Evolutionary conservation across 2,113 vertebrate genomes (phyloP), one percentile per base, ranked within the genome.

Genomic region (Choloepus hoffmanni): DNA sequence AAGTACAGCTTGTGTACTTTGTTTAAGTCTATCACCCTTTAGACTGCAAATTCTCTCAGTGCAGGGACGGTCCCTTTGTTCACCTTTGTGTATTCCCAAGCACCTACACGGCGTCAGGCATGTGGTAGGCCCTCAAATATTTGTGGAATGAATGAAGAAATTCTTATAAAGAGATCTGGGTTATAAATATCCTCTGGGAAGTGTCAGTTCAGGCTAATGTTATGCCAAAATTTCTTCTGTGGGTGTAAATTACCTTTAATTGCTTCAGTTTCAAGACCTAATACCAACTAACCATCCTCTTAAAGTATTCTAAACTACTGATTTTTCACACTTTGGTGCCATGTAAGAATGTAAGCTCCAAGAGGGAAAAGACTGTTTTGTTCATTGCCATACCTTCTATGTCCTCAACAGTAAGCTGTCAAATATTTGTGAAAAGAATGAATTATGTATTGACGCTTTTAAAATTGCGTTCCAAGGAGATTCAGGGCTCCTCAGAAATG

Each of bases 241-340:
- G 36, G 68, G 19, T 14, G 19, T 53, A 40, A 85, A 81, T 36
- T 84, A 3, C 6, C 40, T 70, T 73, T 68, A 28, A 58, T 85
- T 90, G 13, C 62, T 82, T 85, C 9, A 45, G 10, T 76, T 96
- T 58, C 85, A 55, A 85, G 23, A 18, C 68, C 23, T 79, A 43
- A 91, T 79, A 36, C 65, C 9, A 63, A 40, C 21, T 73, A 84
- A 84, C 93, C 33, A 67, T 90, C 30, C 33, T 45, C 18, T 74
- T 74, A 30, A 70, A 78, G 58, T 5, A 21, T 83, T 58, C 30
- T 70, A 58, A 55, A 30, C 16, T 82, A 83, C 50, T 60, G 60
- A 76, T 28, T 83, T 95, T 88, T 88, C 84, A 92, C 60, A 40
- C 65, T 92, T n/a, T 30, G 60, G 28, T 91, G 63, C 62, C n/a